Base-by-base conservation (phyloP, 1,140 invertebrate genomes). In the Zaprionus kolodkinae region DNA sequence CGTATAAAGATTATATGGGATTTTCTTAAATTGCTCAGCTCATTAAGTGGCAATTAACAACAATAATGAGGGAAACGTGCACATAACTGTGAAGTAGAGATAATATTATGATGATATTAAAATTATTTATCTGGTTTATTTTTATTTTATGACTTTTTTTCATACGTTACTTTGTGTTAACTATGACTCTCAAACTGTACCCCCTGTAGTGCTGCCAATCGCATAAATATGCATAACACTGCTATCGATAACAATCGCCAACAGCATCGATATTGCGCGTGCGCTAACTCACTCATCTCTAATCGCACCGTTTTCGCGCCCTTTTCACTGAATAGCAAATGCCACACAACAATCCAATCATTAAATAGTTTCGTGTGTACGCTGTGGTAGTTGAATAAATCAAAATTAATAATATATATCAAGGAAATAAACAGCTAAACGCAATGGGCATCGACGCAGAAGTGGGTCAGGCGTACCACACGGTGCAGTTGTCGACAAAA, bases 401-500 rank as follows among this genome's bases (percentile, higher is more conserved):
- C 60, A n/a, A 55, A 54, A 21, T 43, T 40, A 57, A 60, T n/a
- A 54, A 12, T 7, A 7, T 45, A 25, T 56, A 59, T 17, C 43
- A 36, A 7, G 6, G 13, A 15, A 54, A 62, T 27, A 35, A 40
- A 60, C 33, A 57, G 17, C 2, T 11, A 13, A 68, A 59, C 36
- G 69, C 61, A 71, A 92, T 92, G 91, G 91, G 83, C 76, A 77
- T 59, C 40, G 79, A 78, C 50, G 69, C 63, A 59, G 80, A 84
- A 62, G 81, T 90, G 60, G 79, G 87, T 54, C 76, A 79, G 54
- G 87, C 86, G 45, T 92, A 88, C 72, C 81, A 78, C 64, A 86
- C 87, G 59, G 91, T 92, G 52, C 91, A 92, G 74, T 76, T 83
- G 38, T 92, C 91, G 40, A 84, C 91, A 25, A 92, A 91, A 81